Conservation (phyloP, 2,888 invertebrate genomes). For the Eristalis tenax region DNA sequence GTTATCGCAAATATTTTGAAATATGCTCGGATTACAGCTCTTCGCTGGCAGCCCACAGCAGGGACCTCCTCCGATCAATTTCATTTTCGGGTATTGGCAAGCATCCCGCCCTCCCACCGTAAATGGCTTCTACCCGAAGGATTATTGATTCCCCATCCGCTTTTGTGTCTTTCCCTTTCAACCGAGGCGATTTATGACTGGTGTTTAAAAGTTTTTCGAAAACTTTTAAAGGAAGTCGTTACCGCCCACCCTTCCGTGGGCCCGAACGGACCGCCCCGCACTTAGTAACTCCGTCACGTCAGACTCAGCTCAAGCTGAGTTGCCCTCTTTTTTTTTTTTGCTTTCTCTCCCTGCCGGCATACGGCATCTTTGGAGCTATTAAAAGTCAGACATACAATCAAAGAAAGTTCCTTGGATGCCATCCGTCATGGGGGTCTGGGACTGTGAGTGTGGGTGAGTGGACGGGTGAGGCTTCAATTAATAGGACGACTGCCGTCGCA, state of each 20-base stretch:
- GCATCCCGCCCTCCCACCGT: background rate
- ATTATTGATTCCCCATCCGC: constrained; percentile 62
- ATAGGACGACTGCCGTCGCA: background rate
- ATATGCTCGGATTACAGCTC: constrained; percentile 53
- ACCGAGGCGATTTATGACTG: constrained; percentile 61
- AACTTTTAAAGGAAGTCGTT: constrained; percentile 36
- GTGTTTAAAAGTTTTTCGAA: constrained; percentile 58
- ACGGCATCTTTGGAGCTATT: constrained; percentile 24
- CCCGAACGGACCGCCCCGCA: background rate
- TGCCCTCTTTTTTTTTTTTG: background rate
- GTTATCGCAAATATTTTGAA: constrained; percentile 60
- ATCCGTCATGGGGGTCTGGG: background rate
- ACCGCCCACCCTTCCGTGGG: background rate
- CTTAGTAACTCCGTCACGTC: constrained; percentile 40
- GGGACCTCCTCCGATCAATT: constrained; percentile 5
- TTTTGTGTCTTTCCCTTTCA: constrained; percentile 37
- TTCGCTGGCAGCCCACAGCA: background rate
- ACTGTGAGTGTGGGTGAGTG: background rate
- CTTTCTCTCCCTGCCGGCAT: background rate
- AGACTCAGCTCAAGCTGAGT: constrained; percentile 24
- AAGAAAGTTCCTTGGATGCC: constrained; percentile 23
- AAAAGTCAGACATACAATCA: constrained; percentile 20
- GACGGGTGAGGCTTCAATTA: constrained; percentile 22
- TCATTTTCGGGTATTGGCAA: constrained; percentile 23
- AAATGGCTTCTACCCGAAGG: constrained; percentile 46